Evolutionary conservation across 2,797 vertebrate genomes (phyloP), one percentile per base, ranked within the genome.

Genomic region (Melanotaenia maccullochi): DNA sequence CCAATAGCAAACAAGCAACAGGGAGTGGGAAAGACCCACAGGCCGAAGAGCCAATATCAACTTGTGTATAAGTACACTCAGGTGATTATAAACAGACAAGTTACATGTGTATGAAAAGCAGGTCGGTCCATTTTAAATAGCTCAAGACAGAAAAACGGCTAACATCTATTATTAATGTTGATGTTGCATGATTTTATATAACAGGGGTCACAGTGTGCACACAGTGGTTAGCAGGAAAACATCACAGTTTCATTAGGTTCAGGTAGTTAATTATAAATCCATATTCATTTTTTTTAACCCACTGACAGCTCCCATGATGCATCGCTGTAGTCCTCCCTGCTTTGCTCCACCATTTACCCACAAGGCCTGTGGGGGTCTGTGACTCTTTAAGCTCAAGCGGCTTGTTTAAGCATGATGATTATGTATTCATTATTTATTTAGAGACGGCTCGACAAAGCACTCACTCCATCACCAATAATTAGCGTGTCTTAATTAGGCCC

Each of bases 391-490:
- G 85, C 89, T 84, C 85, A 84, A 90, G 86, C 81, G 82, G 87
- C 88, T 88, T 90, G 86, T 92, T 93, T 90, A 92, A 93, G 84
- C 75, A 75, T 74, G 81, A 83, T 85, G 88, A 91, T 92, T 90
- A 87, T 88, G 86, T 89, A 88, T 92, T 92, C 85, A 90, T 93
- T 93, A 89, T 91, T 88, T 86, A 83, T 79, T 92, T 91, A 92
- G 87, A 62, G 60, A 65, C 51, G 68, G 66, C 84, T 89, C 72
- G 80, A 80, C 82, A 85, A 77, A 92, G 83, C 66, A 79, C 79
- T 80, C 89, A 89, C 88, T 95, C 93, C 85, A 90, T 95, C 92
- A 87, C 83, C 79, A 74, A 60, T 95, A 94, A 94, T 96, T 95
- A 95, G 87, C 33, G 85, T 76, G 79, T 87, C 92, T 90, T 94